Evolutionary conservation across 2,888 invertebrate species (phyloP).

Genomic region (Prenolepis imparis): DNA sequence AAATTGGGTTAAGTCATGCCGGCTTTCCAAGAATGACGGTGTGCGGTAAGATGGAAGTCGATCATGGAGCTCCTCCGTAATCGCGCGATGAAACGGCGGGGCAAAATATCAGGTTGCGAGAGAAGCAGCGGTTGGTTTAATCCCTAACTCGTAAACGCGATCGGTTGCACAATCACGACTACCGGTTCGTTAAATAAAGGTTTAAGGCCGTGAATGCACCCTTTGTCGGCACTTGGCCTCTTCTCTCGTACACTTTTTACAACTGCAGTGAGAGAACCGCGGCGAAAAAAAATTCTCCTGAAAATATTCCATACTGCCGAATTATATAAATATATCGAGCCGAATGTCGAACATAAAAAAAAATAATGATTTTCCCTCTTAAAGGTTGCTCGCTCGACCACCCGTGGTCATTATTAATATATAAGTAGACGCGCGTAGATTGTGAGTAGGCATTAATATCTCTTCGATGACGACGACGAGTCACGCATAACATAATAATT

Average conservation of each 20-base stretch:
- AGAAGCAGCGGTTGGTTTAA: conserved; percentile 43
- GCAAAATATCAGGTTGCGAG: conserved; percentile 71
- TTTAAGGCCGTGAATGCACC: conserved; percentile 37
- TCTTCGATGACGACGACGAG: conserved; percentile 51
- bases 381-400: not conserved
- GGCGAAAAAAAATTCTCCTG: not conserved
- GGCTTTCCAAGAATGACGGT: conserved; percentile 21
- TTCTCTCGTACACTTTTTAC: not conserved
- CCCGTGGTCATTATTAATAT: not conserved
- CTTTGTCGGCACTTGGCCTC: conserved; percentile 53
- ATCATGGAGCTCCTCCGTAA: conserved; percentile 58
- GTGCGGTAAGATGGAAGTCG: conserved; percentile 29
- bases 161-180: conserved; percentile 66
- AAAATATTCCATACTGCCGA: not conserved
- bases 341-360: not conserved
- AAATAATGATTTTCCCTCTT: not conserved
- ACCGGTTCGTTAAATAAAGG: conserved; percentile 66
- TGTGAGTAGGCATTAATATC: conserved; percentile 48
- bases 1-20: conserved; percentile 66
- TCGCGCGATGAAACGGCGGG: conserved; percentile 67
- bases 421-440: not conserved
- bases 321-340: not conserved
- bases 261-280: not conserved
- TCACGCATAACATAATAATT: conserved; percentile 64
- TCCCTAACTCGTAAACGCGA: conserved; percentile 54